These are phyloP conservation scores for Ciconia boyciana DNA, from an alignment of 2,113 vertebrate species.

Conservation along the genomic window DNA sequence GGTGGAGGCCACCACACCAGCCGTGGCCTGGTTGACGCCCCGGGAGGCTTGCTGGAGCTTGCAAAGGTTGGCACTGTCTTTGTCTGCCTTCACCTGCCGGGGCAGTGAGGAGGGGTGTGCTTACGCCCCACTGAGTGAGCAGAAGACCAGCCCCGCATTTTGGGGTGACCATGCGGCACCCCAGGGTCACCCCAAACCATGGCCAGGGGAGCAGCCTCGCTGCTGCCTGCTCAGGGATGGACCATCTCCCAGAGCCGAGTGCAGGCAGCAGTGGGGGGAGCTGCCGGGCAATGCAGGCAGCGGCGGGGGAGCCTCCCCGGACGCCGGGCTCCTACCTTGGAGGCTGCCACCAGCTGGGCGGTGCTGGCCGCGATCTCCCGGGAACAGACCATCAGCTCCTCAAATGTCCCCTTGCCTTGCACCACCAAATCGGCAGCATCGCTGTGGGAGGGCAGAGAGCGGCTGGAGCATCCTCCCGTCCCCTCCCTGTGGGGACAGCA, in stretches of 20 bases:
- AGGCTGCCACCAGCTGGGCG: slow-evolving; percentile 93
- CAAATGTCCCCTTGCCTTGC: slow-evolving; percentile 93
- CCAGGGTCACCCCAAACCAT: not conserved
- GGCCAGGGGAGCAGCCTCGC: not conserved
- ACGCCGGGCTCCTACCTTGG: slow-evolving; percentile 77
- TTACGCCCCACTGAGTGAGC: fast-evolving
- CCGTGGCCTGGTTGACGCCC: slow-evolving; percentile 90
- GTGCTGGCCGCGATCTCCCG: slow-evolving; percentile 96
- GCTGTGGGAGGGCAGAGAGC: slow-evolving; percentile 52
- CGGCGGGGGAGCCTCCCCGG: fast-evolving
- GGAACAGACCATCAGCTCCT: slow-evolving; percentile 96
- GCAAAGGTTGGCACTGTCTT: slow-evolving; percentile 87
- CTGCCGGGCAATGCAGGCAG: not conserved
- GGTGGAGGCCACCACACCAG: slow-evolving; percentile 89
- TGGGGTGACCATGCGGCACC: not conserved
- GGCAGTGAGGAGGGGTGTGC: not conserved
- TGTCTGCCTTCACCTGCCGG: slow-evolving; percentile 91
- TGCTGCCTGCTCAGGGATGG: not conserved
- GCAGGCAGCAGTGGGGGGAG: fast-evolving
- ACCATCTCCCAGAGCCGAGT: not conserved
- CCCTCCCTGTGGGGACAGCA: not conserved
- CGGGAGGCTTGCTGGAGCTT: slow-evolving; percentile 89
- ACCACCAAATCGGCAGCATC: slow-evolving; percentile 94
- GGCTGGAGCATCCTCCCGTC: fast-evolving
- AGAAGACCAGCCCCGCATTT: not conserved